These are phyloP conservation scores for Aurelia aurita complex sp. Pacific DNA, from an alignment of 30 jellyfish, hydroid and myxozoan genomes.

Conservation along the genomic window DNA sequence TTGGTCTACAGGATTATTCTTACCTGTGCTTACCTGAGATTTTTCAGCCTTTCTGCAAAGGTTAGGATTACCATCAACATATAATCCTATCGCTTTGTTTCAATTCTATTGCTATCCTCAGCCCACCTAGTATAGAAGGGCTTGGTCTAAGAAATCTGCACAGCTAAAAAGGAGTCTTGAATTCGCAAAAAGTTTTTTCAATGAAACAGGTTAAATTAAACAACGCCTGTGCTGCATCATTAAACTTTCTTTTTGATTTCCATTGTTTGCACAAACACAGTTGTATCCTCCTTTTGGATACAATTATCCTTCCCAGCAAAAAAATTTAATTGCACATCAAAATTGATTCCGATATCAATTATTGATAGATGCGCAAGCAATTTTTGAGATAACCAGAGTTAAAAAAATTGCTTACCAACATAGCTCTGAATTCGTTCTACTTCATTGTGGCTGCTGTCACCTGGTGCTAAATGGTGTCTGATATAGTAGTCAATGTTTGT, in stretches of 20 bases:
- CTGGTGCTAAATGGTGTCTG: slow-evolving; percentile 61
- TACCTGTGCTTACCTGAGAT: no score
- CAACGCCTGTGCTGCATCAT: background rate
- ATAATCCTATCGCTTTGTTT: no score
- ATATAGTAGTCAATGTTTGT: slow-evolving; percentile 28
- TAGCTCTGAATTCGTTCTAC: slow-evolving; percentile 66
- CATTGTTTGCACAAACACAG: slow-evolving; percentile 1
- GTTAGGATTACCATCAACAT: no score
- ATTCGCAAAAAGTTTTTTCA: background rate
- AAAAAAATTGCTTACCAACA: slow-evolving; percentile 42
- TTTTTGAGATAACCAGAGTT: background rate
- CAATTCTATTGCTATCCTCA: no score
- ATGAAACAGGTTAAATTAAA: background rate
- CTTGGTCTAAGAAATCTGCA: background rate
- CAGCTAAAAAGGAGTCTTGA: slow-evolving; percentile 7
- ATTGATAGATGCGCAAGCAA: slow-evolving; percentile 5
- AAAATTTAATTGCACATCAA: background rate
- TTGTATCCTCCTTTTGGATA: background rate
- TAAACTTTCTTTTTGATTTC: background rate
- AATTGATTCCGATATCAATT: slow-evolving; percentile 1
- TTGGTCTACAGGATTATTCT: no score
- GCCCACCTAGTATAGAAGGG: no score
- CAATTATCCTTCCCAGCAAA: slow-evolving; percentile 4
- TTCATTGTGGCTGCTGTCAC: slow-evolving; percentile 78
- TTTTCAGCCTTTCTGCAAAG: no score